Evolutionary conservation across 2,888 invertebrate species (phyloP).

Genomic region (Limnephilus lunatus): DNA sequence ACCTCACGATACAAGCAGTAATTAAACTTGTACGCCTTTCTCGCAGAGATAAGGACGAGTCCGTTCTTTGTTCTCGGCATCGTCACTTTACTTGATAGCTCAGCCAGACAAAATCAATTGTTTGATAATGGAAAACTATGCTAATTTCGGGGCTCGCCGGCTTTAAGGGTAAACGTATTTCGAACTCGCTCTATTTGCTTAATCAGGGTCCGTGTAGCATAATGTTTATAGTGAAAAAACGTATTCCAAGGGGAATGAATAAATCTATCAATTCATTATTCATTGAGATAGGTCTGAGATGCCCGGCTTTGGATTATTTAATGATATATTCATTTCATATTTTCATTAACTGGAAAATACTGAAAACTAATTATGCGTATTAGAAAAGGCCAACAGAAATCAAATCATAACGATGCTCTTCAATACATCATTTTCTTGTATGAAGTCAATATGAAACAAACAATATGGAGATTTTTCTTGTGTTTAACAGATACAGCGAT

Average conservation of each 20-base stretch:
- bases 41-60: slow-evolving; percentile 21
- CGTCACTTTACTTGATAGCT: neutral
- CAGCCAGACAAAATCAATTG: neutral
- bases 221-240: neutral
- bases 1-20: slow-evolving; percentile 25
- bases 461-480: neutral
- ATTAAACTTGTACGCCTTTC: slow-evolving; percentile 22
- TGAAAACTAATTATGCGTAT: too few relatives aligned
- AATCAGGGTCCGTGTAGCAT: neutral
- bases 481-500: neutral
- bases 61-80: neutral
- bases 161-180: neutral
- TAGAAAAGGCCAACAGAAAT: neutral
- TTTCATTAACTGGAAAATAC: neutral
- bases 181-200: neutral
- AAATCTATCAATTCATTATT: neutral
- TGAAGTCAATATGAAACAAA: neutral
- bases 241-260: neutral
- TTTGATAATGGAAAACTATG: slow-evolving; percentile 18
- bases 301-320: neutral
- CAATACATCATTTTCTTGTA: neutral
- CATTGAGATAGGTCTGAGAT: neutral
- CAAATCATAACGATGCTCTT: neutral
- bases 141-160: neutral
- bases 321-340: neutral